Conservation (phyloP, 2,797 vertebrate species). For the Ptychadena robeensis region DNA sequence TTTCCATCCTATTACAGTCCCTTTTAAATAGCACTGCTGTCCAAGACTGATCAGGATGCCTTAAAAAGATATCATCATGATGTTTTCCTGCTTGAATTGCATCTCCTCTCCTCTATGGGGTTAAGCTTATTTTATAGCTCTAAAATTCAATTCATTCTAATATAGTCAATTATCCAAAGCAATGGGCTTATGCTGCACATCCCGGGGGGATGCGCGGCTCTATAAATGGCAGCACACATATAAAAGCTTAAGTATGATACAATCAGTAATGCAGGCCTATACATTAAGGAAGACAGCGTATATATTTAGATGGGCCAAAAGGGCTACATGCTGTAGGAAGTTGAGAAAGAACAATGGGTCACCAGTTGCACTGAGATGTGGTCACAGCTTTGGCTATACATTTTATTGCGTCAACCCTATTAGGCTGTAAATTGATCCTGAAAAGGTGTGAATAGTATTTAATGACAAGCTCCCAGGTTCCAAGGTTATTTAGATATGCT, state of each 20-base stretch:
- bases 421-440: conserved; percentile 48
- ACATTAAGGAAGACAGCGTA: conserved; percentile 8
- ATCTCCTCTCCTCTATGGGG: background rate
- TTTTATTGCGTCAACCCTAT: conserved; percentile 36
- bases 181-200: conserved; percentile 32
- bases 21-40: background rate
- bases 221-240: conserved; percentile 23
- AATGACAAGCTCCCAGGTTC: conserved; percentile 47
- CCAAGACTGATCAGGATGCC: background rate
- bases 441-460: conserved; percentile 45
- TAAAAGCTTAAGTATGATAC: conserved; percentile 10
- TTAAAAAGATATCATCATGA: background rate
- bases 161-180: conserved; percentile 39
- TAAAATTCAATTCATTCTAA: conserved; percentile 43
- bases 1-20: background rate
- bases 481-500: conserved; percentile 60
- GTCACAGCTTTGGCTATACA: conserved; percentile 20
- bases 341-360: conserved; percentile 9
- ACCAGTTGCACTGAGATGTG: conserved; percentile 20
- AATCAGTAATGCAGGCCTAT: conserved; percentile 26
- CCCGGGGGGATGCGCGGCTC: conserved; percentile 28
- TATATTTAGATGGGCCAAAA: conserved; percentile 7
- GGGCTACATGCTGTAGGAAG: conserved; percentile 2
- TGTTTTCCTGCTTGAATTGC: background rate
- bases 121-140: conserved; percentile 42